Evolutionary conservation across 2,797 vertebrate species (phyloP).

Genomic region (Syngnathus rostellatus): DNA sequence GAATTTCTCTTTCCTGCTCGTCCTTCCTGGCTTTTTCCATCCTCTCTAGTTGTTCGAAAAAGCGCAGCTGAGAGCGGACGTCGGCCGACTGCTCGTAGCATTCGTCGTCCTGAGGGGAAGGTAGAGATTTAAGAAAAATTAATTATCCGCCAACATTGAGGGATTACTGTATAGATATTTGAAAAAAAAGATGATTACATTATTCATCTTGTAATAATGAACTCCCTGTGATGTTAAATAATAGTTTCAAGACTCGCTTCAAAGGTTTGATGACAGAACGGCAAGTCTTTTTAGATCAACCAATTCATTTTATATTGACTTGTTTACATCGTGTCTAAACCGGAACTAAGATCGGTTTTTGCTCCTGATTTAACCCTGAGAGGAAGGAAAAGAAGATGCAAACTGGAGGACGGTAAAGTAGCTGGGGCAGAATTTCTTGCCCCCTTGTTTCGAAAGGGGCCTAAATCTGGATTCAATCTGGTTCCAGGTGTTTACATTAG

Average conservation of each 20-base stretch:
- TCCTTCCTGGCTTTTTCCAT: constrained; percentile 86
- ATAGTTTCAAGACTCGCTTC: no score
- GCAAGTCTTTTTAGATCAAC: no score
- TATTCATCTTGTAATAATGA: no score
- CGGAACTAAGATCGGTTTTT: background rate
- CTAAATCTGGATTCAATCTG: background rate
- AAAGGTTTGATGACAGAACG: no score
- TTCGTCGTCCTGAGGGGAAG: constrained; percentile 71
- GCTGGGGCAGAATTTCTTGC: background rate
- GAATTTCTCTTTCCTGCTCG: constrained; percentile 82
- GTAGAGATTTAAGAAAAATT: background rate
- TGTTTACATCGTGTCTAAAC: no score
- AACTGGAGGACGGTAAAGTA: background rate
- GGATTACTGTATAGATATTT: background rate
- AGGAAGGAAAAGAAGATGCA: background rate
- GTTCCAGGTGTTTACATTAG: background rate
- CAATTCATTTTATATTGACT: no score
- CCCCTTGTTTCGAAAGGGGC: background rate
- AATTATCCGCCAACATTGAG: no score
- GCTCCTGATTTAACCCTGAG: background rate
- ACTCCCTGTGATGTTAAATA: no score
- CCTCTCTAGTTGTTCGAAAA: constrained; percentile 84
- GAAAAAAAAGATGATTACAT: background rate
- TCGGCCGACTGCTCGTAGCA: constrained; percentile 78
- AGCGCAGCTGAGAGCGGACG: constrained; percentile 78